These are phyloP conservation scores for Dendroctonus valens DNA, from an alignment of 1,140 invertebrate genomes.

Conservation along the genomic window DNA sequence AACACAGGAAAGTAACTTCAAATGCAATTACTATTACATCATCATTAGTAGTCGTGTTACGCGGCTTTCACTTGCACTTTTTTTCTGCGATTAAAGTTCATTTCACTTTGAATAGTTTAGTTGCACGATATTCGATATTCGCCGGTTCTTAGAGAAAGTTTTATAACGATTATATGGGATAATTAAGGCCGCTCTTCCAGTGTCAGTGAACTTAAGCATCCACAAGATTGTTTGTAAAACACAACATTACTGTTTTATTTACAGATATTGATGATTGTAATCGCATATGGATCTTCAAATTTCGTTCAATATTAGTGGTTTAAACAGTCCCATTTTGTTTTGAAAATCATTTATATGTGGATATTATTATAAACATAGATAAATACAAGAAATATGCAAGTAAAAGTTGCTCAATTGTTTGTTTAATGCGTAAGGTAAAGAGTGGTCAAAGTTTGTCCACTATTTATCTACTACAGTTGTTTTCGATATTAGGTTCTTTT, in stretches of 20 bases:
- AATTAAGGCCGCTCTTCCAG: conserved; percentile 5
- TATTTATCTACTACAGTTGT: too few relatives aligned
- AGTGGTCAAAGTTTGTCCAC: too few relatives aligned
- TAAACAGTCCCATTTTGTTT: too few relatives aligned
- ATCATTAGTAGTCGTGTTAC: conserved; percentile 13
- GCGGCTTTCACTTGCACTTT: conserved; percentile 26
- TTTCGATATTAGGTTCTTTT: too few relatives aligned
- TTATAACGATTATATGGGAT: conserved; percentile 19
- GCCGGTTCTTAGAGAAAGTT: conserved; percentile 21
- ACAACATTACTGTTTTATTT: neutral
- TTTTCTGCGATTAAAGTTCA: conserved; percentile 25
- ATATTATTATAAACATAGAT: too few relatives aligned
- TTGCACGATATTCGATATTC: conserved; percentile 19
- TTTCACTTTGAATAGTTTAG: conserved; percentile 26
- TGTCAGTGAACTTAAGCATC: conserved; percentile 18
- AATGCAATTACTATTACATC: conserved; percentile 16
- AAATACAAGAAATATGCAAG: too few relatives aligned
- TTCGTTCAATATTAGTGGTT: too few relatives aligned
- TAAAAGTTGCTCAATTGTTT: too few relatives aligned
- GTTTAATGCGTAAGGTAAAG: too few relatives aligned
- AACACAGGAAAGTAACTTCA: conserved; percentile 11
- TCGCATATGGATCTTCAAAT: too few relatives aligned
- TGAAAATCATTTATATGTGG: too few relatives aligned
- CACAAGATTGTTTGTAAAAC: conserved; percentile 2
- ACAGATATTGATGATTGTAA: neutral